Base-by-base conservation (phyloP, 2,888 invertebrate genomes). In the Papilio protenor region DNA sequence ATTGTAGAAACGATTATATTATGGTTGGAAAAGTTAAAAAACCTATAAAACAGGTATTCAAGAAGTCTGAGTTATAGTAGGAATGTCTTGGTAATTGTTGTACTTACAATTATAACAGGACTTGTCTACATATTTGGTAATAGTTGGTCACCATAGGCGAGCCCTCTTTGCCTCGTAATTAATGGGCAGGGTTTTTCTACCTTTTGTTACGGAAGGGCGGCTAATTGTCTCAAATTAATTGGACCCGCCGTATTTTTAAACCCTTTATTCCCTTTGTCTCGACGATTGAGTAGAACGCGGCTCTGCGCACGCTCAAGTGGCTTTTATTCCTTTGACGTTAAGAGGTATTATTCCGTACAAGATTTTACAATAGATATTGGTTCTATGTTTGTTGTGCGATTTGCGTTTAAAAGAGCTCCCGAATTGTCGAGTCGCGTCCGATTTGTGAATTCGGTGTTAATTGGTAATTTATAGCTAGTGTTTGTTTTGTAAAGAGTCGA, bases 201-300 rank as follows among this genome's bases (percentile, higher is more conserved):
- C 94, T 93, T 93, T 93, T 93, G 93, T 93, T 91, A 87, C 87
- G 90, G 90, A 91, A 92, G 92, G 93, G 90, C 87, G 87, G 92
- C 92, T 94, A 94, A 94, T 94, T 93, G 93, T 93, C 91, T 89
- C 90, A 92, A 93, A 93, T 93, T 94, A 93, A 94, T 94, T 93
- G 92, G 89, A 87, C 88, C 87, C 84, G 89, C 89, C 88, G 91
- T 92, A 90, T 92, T 92, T 93, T 91, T 91, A 89, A 91, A 88
- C 90, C 90, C 88, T 89, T 89, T 87, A 87, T 88, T 87, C 88
- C 85, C 89, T 91, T 91, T 91, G 90, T 90, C 86, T 85, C 80
- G 71, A 73, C 75, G 23, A 75, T 71, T 23, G 77, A 77, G 77
- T 8, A 49, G 21, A 47, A 27, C 47, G 33, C 70, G 61, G n/a